These are phyloP conservation scores for Archivesica marissinica DNA, from an alignment of 1,140 invertebrate species.

Conservation along the genomic window DNA sequence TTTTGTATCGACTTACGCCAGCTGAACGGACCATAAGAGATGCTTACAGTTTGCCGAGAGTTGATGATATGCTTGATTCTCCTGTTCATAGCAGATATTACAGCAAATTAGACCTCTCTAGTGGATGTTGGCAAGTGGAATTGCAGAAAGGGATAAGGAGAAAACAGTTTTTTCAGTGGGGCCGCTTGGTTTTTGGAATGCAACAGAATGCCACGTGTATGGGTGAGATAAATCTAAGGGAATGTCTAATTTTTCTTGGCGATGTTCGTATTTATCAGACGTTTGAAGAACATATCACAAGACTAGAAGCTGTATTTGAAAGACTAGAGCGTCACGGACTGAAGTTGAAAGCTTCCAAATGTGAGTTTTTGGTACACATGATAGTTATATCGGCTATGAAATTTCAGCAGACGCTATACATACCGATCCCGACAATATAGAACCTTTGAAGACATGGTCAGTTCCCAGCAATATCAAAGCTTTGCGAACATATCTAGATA, in stretches of 20 bases:
- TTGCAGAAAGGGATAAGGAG: conserved; percentile 19
- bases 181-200: background rate
- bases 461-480: background rate
- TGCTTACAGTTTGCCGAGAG: conserved; percentile 2
- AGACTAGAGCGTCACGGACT: background rate
- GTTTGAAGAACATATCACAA: background rate
- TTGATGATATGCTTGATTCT: background rate
- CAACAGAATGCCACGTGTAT: conserved; percentile 36
- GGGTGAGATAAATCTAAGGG: conserved; percentile 2
- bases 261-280: conserved; percentile 18
- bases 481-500: background rate
- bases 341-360: conserved; percentile 28
- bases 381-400: conserved; percentile 19
- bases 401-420: background rate
- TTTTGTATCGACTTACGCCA: conserved; percentile 26
- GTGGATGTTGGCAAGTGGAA: conserved; percentile 22
- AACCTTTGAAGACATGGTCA: background rate
- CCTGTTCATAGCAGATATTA: background rate
- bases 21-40: conserved; percentile 14
- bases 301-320: background rate
- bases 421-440: conserved; percentile 12
- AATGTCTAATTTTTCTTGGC: conserved; percentile 39
- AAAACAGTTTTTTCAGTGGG: conserved; percentile 36
- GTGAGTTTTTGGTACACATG: background rate
- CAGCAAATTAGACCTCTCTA: background rate